Evolutionary conservation across 2,888 invertebrate species (phyloP).

Genomic region (Dryobota labecula): DNA sequence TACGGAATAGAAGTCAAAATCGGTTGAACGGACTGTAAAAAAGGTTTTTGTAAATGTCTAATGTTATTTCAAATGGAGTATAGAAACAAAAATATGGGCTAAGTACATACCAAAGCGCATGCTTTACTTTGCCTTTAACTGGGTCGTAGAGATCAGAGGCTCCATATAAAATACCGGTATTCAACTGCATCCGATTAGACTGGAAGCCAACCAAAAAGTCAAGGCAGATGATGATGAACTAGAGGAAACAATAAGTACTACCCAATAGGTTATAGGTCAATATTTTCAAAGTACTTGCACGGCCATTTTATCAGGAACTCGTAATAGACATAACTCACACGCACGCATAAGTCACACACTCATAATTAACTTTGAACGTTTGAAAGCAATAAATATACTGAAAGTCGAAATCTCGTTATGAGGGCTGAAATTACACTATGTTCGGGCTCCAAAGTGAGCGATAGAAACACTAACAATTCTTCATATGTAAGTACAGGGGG

Average conservation of each 20-base stretch:
- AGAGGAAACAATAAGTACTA: background rate
- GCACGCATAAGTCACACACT: conserved; percentile 43
- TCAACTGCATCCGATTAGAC: background rate
- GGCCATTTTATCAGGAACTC: conserved; percentile 1
- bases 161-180: background rate
- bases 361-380: conserved; percentile 57
- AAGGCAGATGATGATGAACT: background rate
- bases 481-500: background rate
- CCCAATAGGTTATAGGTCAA: background rate
- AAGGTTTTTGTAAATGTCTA: too few species aligned
- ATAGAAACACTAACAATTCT: background rate
- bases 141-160: too few species aligned
- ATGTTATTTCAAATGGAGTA: too few species aligned
- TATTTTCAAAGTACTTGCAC: background rate
- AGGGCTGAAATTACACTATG: conserved; percentile 45
- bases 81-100: background rate
- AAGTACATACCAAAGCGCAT: background rate
- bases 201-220: background rate
- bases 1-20: too few species aligned
- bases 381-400: conserved; percentile 59
- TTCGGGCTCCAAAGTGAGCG: conserved; percentile 37
- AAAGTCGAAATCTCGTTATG: conserved; percentile 59
- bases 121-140: background rate
- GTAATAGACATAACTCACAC: conserved; percentile 20
- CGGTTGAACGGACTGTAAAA: too few species aligned